Conservation (phyloP, 2,888 invertebrate genomes). For the Malacosoma neustria region DNA sequence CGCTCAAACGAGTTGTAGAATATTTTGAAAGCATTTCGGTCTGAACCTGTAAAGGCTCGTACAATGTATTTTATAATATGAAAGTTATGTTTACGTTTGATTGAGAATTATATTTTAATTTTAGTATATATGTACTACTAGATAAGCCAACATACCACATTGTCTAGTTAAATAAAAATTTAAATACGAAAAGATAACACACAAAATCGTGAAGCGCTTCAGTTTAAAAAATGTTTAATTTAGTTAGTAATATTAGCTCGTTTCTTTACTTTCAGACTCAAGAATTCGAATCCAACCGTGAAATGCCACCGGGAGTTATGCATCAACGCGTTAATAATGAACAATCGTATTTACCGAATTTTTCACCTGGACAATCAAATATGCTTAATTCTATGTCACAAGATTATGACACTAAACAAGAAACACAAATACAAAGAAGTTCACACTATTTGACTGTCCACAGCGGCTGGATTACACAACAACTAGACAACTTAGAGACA, state of each 20-base stretch:
- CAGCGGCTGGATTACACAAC: conserved; percentile 66
- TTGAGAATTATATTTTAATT: too few relatives aligned
- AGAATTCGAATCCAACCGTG: conserved; percentile 42
- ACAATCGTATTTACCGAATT: conserved; percentile 30
- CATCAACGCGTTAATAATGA: conserved; percentile 31
- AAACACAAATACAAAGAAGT: conserved; percentile 50
- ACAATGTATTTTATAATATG: too few relatives aligned
- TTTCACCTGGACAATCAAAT: conserved; percentile 32
- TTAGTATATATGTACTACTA: too few relatives aligned
- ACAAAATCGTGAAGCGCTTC: conserved; percentile 24
- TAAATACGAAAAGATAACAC: too few relatives aligned
- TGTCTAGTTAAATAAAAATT: too few relatives aligned
- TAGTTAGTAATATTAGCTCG: conserved; percentile 1
- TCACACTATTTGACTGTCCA: conserved; percentile 65
- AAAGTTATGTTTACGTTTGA: too few relatives aligned
- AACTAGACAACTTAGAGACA: conserved; percentile 40
- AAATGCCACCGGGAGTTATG: conserved; percentile 33
- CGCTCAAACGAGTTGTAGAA: too few relatives aligned
- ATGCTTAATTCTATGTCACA: conserved; percentile 27
- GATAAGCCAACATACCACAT: too few relatives aligned
- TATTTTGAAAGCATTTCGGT: too few relatives aligned
- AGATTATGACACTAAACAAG: conserved; percentile 47
- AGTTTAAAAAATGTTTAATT: too few relatives aligned
- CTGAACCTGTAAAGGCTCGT: too few relatives aligned
- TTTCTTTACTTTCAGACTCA: conserved; percentile 37